Percentiles rank a stretch among this genome's conserved stretches.
These are phyloP conservation scores for Polypedilum pembai DNA, from an alignment of 1,140 invertebrate species.

Conservation along the genomic window DNA sequence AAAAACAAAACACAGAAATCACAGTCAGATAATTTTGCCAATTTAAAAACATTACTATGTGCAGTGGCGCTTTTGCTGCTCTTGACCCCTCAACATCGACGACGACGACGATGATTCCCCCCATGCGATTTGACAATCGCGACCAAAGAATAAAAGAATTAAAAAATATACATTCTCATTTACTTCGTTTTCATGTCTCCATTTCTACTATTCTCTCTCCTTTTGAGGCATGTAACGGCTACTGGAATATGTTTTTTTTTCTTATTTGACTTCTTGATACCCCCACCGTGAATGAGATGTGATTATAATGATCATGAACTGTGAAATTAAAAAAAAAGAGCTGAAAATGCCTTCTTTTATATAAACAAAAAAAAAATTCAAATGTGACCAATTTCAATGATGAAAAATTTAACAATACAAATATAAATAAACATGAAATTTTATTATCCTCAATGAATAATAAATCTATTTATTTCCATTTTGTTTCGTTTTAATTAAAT, in stretches of 20 bases:
- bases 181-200: constrained; percentile 26
- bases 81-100: background rate
- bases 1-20: constrained; percentile 6
- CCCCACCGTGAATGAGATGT: background rate
- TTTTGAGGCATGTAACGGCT: background rate
- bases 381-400: background rate
- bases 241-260: background rate
- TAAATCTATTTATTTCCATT: constrained; percentile 26
- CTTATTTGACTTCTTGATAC: background rate
- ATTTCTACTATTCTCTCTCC: constrained; percentile 10
- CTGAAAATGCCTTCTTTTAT: constrained; percentile 1
- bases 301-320: constrained; percentile 3
- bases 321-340: constrained; percentile 5
- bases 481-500: constrained; percentile 26
- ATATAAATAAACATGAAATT: constrained; percentile 16
- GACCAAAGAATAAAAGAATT: background rate
- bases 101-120: background rate
- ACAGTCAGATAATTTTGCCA: constrained; percentile 17
- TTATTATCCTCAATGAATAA: constrained; percentile 22
- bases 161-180: constrained; percentile 1
- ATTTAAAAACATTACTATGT: constrained; percentile 4
- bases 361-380: no score
- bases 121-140: constrained; percentile 10
- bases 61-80: constrained; percentile 15
- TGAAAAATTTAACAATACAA: background rate